phyloP scores from a whole-genome alignment of 2,113 vertebrate species.

The Apteryx mantelli region DNA sequence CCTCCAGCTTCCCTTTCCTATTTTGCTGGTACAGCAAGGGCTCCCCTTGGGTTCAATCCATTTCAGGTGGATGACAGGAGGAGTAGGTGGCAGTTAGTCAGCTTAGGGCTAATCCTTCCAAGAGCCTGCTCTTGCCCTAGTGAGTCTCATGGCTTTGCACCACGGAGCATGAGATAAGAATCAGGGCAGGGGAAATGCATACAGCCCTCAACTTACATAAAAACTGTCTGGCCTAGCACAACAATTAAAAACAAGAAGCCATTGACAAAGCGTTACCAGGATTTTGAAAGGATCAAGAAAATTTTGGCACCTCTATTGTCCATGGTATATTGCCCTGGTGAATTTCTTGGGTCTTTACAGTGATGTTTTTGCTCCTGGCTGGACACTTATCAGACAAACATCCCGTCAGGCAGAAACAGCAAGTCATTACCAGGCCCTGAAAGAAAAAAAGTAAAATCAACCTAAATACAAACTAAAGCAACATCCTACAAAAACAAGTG shows the following conservation, averaged over 20 bases:
- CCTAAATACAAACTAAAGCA: background rate
- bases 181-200: background rate
- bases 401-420: background rate
- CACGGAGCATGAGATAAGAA: fast-evolving
- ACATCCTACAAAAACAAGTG: background rate
- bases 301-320: background rate
- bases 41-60: fast-evolving
- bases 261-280: background rate
- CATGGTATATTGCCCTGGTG: background rate
- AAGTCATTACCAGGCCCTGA: background rate
- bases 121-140: background rate
- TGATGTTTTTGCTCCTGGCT: background rate
- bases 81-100: background rate
- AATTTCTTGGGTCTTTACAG: background rate
- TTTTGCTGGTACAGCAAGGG: background rate
- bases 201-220: background rate
- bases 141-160: background rate
- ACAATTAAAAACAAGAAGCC: background rate
- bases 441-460: slow-evolving; percentile 25
- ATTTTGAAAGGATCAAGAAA: background rate
- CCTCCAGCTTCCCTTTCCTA: slow-evolving; percentile 62
- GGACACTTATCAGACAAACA: background rate
- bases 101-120: background rate
- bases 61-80: background rate
- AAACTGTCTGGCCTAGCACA: background rate